Evolutionary conservation across 2,113 vertebrate genomes (phyloP).

Genomic region (Acrocephalus kingi): DNA sequence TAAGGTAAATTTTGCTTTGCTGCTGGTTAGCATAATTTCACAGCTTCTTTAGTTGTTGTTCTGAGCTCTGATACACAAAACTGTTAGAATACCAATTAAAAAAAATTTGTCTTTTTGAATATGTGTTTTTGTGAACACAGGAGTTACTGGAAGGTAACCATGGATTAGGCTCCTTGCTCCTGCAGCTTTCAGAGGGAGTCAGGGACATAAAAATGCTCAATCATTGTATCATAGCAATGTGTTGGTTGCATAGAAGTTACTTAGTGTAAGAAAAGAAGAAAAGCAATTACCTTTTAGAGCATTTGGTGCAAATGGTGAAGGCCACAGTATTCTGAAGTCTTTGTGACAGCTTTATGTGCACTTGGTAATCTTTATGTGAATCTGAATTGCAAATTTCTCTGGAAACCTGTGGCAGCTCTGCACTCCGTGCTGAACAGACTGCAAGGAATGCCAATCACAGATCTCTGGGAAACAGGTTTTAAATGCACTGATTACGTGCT

Average conservation of each 20-base stretch:
- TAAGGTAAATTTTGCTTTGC: not conserved
- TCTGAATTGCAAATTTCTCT: not conserved
- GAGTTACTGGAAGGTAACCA: not conserved
- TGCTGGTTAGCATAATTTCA: not conserved
- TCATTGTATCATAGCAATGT: not conserved
- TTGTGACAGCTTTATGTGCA: not conserved
- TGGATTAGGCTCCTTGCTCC: not conserved
- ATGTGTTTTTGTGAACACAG: not conserved
- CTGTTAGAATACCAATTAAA: not conserved
- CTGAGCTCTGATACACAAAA: not conserved
- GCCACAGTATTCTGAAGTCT: not conserved
- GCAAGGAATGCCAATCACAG: not conserved
- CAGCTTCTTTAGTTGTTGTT: not conserved
- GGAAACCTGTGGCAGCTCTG: not conserved
- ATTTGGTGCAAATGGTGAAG: not conserved
- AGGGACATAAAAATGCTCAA: not conserved
- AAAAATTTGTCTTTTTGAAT: not conserved
- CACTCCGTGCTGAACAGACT: not conserved
- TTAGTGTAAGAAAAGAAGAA: not conserved
- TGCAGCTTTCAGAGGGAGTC: not conserved
- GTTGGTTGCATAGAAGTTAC: not conserved
- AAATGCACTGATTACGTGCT: not conserved
- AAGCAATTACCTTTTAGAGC: not conserved
- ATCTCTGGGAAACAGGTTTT: not conserved
- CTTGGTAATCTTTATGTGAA: not conserved